Evolutionary conservation across 1,140 invertebrate genomes (phyloP).

Genomic region (Elymnias hypermnestra): DNA sequence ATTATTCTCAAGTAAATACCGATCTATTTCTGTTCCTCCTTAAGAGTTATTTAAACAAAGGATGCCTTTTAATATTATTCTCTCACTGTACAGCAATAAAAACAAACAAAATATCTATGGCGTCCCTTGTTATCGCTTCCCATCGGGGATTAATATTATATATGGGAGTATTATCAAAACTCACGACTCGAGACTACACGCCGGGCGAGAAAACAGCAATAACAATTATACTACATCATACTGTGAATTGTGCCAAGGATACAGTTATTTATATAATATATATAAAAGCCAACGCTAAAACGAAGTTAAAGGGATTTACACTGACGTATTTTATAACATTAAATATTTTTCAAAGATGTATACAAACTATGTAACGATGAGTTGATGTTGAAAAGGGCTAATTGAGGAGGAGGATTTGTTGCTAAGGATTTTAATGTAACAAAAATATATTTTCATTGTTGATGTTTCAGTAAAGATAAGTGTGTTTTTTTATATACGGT

Average conservation of each 20-base stretch:
- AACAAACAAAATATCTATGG: slow-evolving; percentile 27
- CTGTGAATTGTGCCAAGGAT: slow-evolving; percentile 6
- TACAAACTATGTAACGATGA: too few relatives aligned
- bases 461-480: too few relatives aligned
- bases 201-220: slow-evolving; percentile 24
- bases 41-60: slow-evolving; percentile 8
- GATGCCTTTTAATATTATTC: neutral
- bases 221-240: slow-evolving; percentile 28
- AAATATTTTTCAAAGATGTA: too few relatives aligned
- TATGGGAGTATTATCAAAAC: slow-evolving; percentile 29
- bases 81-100: slow-evolving; percentile 18
- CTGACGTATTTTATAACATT: too few relatives aligned
- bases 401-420: too few relatives aligned
- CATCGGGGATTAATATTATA: slow-evolving; percentile 30
- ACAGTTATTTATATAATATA: slow-evolving; percentile 1
- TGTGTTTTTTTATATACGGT: too few relatives aligned
- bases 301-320: too few relatives aligned
- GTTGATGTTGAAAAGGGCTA: too few relatives aligned
- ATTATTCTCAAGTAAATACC: slow-evolving; percentile 1
- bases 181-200: slow-evolving; percentile 19
- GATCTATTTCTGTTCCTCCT: too few relatives aligned
- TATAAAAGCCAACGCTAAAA: too few relatives aligned
- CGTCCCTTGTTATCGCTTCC: slow-evolving; percentile 20
- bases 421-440: too few relatives aligned
- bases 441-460: too few relatives aligned